Evolutionary conservation across 2,797 vertebrate species (phyloP), one percentile per base, ranked within the genome.

Genomic region (Cuculus canorus): DNA sequence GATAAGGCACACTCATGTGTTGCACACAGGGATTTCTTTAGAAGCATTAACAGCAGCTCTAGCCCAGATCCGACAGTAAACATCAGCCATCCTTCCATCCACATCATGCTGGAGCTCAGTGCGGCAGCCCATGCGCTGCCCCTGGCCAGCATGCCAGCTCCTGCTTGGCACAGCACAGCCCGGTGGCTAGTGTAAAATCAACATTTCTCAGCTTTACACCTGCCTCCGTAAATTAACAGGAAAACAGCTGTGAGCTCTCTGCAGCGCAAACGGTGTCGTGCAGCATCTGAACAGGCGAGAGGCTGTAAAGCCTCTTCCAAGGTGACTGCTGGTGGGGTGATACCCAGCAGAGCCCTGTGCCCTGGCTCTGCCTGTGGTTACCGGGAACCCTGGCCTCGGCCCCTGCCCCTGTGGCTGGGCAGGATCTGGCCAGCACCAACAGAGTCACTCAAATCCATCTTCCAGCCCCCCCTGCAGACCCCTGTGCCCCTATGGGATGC

Each of bases 181-280:
- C 5, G 5, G n/a, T n/a, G 14, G 16, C 1, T 8, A 84, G 81
- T 82, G 50, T 48, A 88, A 89, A 95, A 54, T 6, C 92, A 94
- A 80, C 92, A 79, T 61, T 87, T 94, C 73, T 63, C 78, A 88
- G 85, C 88, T 93, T 92, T 89, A 92, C 73, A 92, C 88, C 94
- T 96, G 95, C 70, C 69, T 75, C 90, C 82, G 90, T 90, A 95
- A 94, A 96, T 92, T 89, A 90, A n/a, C 57, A 82, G 60, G 50
- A 77, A 90, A 92, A 66, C 93, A 96, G 86, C 86, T 53, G 83
- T 64, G 69, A 59, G 37, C 27, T 89, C 43, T 35, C 70, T 39
- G 45, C 85, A 68, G 80, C 33, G 12, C 69, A 73, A 14, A 43
- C 64, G 10, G 0, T 5, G 25, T 1, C 11, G 6, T 10, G 52